Base-by-base conservation (phyloP, 2,113 vertebrate species). In the Callipepla californica region DNA sequence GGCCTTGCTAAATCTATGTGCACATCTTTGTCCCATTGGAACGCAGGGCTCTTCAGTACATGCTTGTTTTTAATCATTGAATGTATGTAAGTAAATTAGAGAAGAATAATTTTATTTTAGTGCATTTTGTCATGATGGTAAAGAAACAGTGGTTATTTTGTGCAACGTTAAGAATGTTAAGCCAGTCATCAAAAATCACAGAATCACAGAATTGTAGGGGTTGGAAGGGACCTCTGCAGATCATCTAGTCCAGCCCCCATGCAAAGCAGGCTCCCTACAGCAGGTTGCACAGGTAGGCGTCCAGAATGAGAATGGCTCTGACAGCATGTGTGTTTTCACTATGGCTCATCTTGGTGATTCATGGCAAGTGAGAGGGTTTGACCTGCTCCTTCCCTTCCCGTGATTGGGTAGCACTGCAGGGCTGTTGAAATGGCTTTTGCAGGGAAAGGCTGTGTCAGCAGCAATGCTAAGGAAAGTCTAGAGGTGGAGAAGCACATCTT, bases 1-100 rank as follows among this genome's bases (percentile, higher is more conserved):
- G 53, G 61, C 63, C 75, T 87, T 91, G 26, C 44, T 89, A 78
- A 65, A 91, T 91, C 77, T 91, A 82, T 79, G 70, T 91, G 67
- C 45, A 21, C 84, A 28, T 75, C 51, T 90, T 72, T 94, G 67
- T 83, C 76, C 26, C 6, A 1, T 13, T 85, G 75, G 38, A 93
- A 76, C 82, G 26, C 36, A 50, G 42, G 30, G 32, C 70, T 68
- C 14, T 63, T 79, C 57, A 1, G 1, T 50, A 18, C 44, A 3
- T 59, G 32, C 47, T 84, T 91, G 22, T 55, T 78, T 89, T 85
- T 75, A 85, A 85, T 19, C 0, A 0, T 48, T 51, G 36, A 57
- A 38, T 61, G 19, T 50, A 68, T 76, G 72, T 11, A 75, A 47
- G 26, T 22, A 75, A 80, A 62, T 40, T 13, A 58, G 67, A 72